Conservation (phyloP, 2,113 vertebrate genomes). For the Rhea pennata region DNA sequence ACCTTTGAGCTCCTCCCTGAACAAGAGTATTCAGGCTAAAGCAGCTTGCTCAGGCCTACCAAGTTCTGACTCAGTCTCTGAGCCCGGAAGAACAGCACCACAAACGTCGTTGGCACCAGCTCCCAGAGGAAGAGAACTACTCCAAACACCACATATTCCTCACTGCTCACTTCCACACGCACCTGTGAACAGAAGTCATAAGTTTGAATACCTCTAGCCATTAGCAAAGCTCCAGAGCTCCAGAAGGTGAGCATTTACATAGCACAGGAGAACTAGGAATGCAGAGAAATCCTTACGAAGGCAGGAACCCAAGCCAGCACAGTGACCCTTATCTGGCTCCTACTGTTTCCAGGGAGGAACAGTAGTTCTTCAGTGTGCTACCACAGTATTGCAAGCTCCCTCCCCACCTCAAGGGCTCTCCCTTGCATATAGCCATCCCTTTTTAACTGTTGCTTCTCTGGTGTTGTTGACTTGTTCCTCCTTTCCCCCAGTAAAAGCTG, state of each 20-base stretch:
- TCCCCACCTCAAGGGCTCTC: not conserved
- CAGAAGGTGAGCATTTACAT: not conserved
- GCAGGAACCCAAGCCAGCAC: not conserved
- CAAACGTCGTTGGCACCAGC: slow-evolving; percentile 89
- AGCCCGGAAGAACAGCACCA: slow-evolving; percentile 94
- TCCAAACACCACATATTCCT: slow-evolving; percentile 91
- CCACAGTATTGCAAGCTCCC: not conserved
- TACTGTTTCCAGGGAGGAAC: not conserved
- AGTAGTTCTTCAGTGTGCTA: not conserved
- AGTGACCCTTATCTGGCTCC: not conserved
- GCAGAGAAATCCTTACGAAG: fast-evolving
- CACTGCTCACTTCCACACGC: slow-evolving; percentile 81
- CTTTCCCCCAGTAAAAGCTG: not conserved
- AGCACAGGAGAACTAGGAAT: not conserved
- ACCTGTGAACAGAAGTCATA: slow-evolving; percentile 71
- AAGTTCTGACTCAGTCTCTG: slow-evolving; percentile 91
- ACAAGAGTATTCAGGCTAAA: not conserved
- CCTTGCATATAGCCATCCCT: not conserved
- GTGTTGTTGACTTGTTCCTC: slow-evolving; percentile 35
- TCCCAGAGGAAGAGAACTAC: slow-evolving; percentile 96
- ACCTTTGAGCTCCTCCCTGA: not conserved
- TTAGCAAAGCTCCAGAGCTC: not conserved
- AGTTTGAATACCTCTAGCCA: not conserved
- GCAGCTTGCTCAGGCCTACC: slow-evolving; percentile 77
- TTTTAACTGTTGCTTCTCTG: slow-evolving; percentile 37